phyloP scores from a whole-genome alignment of 2,113 vertebrate species.

The Antechinus flavipes region DNA sequence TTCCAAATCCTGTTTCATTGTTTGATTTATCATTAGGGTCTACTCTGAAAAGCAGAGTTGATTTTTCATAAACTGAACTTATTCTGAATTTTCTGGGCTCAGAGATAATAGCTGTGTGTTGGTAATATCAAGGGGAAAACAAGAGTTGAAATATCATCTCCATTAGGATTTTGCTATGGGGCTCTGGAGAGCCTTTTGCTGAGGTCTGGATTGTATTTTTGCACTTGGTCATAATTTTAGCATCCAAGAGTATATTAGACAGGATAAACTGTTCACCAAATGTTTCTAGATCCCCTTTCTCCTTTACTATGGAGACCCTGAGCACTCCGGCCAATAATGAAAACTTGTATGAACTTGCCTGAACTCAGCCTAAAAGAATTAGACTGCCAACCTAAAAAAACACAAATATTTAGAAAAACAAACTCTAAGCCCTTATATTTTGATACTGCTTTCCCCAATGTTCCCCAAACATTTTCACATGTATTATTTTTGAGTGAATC shows the following conservation, averaged over 20 bases:
- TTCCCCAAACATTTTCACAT: background rate
- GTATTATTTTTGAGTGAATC: background rate
- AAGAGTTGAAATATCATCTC: slow-evolving; percentile 23
- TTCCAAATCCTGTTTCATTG: background rate
- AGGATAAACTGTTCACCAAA: slow-evolving; percentile 49
- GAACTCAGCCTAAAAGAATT: slow-evolving; percentile 40
- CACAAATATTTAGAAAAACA: slow-evolving; percentile 48
- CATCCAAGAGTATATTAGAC: slow-evolving; percentile 1
- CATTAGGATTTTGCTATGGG: slow-evolving; percentile 5
- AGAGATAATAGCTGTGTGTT: slow-evolving; percentile 45
- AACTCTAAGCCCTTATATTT: slow-evolving; percentile 14
- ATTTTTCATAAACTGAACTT: slow-evolving; percentile 51
- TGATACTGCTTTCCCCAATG: background rate
- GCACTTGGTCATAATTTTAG: slow-evolving; percentile 17
- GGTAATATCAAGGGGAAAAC: background rate
- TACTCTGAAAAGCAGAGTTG: slow-evolving; percentile 11
- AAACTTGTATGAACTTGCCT: background rate
- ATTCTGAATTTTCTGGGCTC: slow-evolving; percentile 35
- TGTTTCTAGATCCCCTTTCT: slow-evolving; percentile 27
- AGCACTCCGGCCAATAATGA: background rate
- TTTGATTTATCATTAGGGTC: slow-evolving; percentile 39
- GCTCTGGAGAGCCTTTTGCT: slow-evolving; percentile 36
- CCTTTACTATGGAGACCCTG: background rate
- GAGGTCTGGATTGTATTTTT: slow-evolving; percentile 40
- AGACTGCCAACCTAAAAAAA: slow-evolving; percentile 27